phyloP scores from a whole-genome alignment of 1,140 invertebrate species.

The Pectinophora gossypiella region DNA sequence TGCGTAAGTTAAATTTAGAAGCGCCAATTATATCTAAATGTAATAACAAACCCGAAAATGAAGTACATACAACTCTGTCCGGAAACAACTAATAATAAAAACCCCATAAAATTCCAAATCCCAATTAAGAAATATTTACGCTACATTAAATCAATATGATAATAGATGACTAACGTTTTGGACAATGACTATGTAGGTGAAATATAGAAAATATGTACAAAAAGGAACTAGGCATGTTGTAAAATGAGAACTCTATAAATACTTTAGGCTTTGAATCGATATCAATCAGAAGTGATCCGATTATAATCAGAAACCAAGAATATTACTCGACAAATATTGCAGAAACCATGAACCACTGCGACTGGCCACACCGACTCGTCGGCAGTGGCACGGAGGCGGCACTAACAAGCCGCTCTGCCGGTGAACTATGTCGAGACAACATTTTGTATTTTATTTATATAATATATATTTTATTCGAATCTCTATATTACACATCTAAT shows the following conservation, averaged over 20 bases:
- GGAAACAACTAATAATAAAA: slow-evolving; percentile 23
- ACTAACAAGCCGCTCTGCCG: slow-evolving; percentile 21
- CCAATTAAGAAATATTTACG: slow-evolving; percentile 16
- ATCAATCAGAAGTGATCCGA: no score
- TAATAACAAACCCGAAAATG: slow-evolving; percentile 14
- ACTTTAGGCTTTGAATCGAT: slow-evolving; percentile 21
- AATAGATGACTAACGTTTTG: slow-evolving; percentile 21
- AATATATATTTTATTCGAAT: slow-evolving; percentile 45
- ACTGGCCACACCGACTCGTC: slow-evolving; percentile 26
- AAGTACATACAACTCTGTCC: slow-evolving; percentile 6
- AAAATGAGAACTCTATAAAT: slow-evolving; percentile 21
- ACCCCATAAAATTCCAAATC: slow-evolving; percentile 26
- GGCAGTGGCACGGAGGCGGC: slow-evolving; percentile 16
- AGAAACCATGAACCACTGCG: slow-evolving; percentile 1
- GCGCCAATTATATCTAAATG: slow-evolving; percentile 10
- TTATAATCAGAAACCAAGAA: slow-evolving; percentile 10
- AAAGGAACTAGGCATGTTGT: slow-evolving; percentile 28
- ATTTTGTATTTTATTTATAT: not conserved
- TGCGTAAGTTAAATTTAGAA: slow-evolving; percentile 13
- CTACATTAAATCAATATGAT: slow-evolving; percentile 13
- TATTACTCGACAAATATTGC: not conserved
- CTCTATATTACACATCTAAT: slow-evolving; percentile 67
- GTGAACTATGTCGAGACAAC: slow-evolving; percentile 8
- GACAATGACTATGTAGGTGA: slow-evolving; percentile 32
- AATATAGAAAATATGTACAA: slow-evolving; percentile 35